A percentile compares a stretch with the other conserved stretches of the same genome.
These are phyloP conservation scores for Nibea albiflora DNA, from an alignment of 2,113 vertebrate species.

Conservation along the genomic window DNA sequence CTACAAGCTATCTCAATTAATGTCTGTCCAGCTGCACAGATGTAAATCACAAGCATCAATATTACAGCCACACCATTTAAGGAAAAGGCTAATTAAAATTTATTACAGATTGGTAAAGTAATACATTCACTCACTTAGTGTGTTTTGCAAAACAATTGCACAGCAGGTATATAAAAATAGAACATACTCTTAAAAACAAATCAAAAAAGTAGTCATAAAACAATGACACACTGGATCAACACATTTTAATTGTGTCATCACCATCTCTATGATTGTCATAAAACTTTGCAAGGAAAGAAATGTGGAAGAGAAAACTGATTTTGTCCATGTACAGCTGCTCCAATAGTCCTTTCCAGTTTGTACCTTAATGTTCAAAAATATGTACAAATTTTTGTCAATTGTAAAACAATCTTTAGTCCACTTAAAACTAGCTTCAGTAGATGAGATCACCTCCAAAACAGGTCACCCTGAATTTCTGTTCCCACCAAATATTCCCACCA, in stretches of 20 bases:
- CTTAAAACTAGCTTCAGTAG: not conserved
- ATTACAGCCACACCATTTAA: not conserved
- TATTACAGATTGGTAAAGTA: not conserved
- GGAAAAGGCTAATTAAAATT: not conserved
- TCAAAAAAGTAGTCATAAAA: not conserved
- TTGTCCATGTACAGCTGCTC: not conserved
- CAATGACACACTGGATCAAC: not conserved
- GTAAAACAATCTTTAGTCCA: not conserved
- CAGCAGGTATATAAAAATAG: not conserved
- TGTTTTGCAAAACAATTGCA: not conserved
- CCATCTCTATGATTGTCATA: not conserved
- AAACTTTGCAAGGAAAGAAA: not conserved
- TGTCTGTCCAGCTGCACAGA: not conserved
- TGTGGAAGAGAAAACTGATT: not conserved
- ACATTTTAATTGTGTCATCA: not conserved
- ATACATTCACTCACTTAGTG: not conserved
- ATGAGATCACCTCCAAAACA: not conserved
- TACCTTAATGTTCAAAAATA: not conserved
- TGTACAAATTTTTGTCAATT: not conserved
- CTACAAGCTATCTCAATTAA: not conserved
- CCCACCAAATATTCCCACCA: not conserved
- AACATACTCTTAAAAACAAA: not conserved
- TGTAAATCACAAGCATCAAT: not conserved
- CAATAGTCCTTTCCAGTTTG: not conserved
- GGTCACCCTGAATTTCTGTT: no score